These are phyloP conservation scores for Tuberolachnus salignus DNA, from an alignment of 2,888 invertebrate genomes.

Conservation along the genomic window DNA sequence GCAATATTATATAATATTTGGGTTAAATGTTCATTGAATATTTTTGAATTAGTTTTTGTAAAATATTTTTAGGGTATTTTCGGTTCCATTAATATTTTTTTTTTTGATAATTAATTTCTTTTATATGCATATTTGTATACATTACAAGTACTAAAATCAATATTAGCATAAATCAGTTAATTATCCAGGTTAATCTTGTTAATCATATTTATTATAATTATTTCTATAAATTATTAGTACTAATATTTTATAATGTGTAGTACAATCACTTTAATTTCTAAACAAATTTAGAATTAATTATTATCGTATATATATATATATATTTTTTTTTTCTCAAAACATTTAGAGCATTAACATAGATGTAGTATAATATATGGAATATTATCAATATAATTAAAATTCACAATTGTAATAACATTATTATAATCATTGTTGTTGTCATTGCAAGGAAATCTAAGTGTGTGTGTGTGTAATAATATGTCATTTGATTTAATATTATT, in stretches of 20 bases:
- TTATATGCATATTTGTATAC: background rate
- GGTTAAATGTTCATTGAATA: too few relatives aligned
- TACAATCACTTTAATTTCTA: background rate
- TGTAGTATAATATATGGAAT: background rate
- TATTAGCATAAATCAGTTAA: conserved; percentile 19
- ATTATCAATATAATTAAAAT: conserved; percentile 16
- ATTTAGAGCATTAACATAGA: background rate
- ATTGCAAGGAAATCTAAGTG: conserved; percentile 23
- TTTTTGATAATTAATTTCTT: too few relatives aligned
- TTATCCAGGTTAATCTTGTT: too few relatives aligned
- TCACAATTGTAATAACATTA: background rate
- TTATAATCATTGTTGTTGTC: background rate
- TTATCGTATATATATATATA: background rate
- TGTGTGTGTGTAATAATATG: conserved; percentile 32
- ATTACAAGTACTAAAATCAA: background rate
- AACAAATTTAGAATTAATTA: background rate
- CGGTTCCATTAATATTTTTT: too few relatives aligned
- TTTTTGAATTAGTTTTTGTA: too few relatives aligned
- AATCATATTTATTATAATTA: conserved; percentile 47
- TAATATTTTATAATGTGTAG: conserved; percentile 43
- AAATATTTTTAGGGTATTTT: too few relatives aligned
- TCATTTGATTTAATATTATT: conserved; percentile 30
- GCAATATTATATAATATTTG: too few relatives aligned
- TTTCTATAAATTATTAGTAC: conserved; percentile 19
- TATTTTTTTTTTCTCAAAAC: background rate